Evolutionary conservation across 2,797 vertebrate genomes (phyloP).

Genomic region (Sebastiscus albofasciatus): DNA sequence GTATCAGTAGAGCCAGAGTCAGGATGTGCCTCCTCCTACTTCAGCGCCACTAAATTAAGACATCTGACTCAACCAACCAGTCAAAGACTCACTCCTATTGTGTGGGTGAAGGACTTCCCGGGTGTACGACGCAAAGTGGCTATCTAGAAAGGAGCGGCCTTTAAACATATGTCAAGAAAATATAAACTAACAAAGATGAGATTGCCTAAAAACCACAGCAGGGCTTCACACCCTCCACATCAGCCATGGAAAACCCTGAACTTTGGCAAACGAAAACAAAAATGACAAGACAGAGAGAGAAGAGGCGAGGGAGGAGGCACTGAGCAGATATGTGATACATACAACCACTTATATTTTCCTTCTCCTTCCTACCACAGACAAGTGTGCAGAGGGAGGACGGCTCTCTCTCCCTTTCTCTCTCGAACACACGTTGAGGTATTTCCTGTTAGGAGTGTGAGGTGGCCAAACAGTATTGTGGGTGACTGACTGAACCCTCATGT

Average conservation of each 20-base stretch:
- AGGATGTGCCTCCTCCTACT: constrained; percentile 48
- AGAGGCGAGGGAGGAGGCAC: constrained; percentile 34
- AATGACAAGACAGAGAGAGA: background rate
- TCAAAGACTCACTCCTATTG: constrained; percentile 23
- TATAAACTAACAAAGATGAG: constrained; percentile 15
- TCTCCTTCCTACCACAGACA: constrained; percentile 32
- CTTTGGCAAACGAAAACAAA: constrained; percentile 23
- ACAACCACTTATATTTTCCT: constrained; percentile 41
- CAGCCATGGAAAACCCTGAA: constrained; percentile 40
- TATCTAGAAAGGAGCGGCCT: constrained; percentile 17
- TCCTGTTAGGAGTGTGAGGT: constrained; percentile 67
- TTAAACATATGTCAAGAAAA: constrained; percentile 19
- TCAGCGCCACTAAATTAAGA: constrained; percentile 50
- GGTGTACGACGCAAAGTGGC: background rate
- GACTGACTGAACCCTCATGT: constrained; percentile 51
- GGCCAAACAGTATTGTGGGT: constrained; percentile 60
- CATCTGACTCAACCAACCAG: constrained; percentile 40
- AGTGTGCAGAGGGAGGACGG: constrained; percentile 18
- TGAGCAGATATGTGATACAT: constrained; percentile 34
- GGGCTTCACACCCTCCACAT: constrained; percentile 21
- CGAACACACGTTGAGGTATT: constrained; percentile 63
- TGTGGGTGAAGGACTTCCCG: constrained; percentile 30
- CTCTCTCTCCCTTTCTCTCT: constrained; percentile 2
- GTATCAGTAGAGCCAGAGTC: constrained; percentile 38
- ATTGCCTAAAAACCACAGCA: constrained; percentile 2